Evolutionary conservation across 2,888 invertebrate species (phyloP).

Genomic region (Willowsia nigromaculata): DNA sequence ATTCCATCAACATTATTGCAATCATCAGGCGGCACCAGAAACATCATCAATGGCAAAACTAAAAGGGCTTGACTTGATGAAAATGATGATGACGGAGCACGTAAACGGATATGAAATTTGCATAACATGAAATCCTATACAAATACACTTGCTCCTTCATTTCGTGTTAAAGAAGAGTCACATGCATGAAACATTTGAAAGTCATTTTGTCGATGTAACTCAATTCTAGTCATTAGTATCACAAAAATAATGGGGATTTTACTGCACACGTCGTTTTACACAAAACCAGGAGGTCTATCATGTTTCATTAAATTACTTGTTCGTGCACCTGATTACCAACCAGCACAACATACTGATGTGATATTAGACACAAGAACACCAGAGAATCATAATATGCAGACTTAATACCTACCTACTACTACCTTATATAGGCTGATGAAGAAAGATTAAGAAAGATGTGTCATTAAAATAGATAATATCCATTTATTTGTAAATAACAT

Average conservation of each 20-base stretch:
- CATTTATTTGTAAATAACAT: not conserved
- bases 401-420: not conserved
- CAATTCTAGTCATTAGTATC: slow-evolving; percentile 48
- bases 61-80: slow-evolving; percentile 6
- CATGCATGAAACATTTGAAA: slow-evolving; percentile 14
- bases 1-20: not conserved
- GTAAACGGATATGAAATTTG: slow-evolving; percentile 36
- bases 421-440: not conserved
- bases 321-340: slow-evolving; percentile 54
- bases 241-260: slow-evolving; percentile 31
- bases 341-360: not conserved
- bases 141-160: not conserved
- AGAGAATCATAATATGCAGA: not conserved
- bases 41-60: not conserved
- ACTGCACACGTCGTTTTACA: slow-evolving; percentile 28
- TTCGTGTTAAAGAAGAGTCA: not conserved
- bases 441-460: not conserved
- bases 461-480: not conserved
- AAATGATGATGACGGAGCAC: not conserved
- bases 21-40: not conserved
- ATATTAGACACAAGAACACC: not conserved
- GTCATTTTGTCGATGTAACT: slow-evolving; percentile 37
- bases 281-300: slow-evolving; percentile 40
- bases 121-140: slow-evolving; percentile 29
- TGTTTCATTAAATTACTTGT: slow-evolving; percentile 64